A percentile compares a stretch with the other conserved stretches of the same genome.
Conservation (phyloP, 2,113 vertebrate species). For the Lamprologus tigripictilis region DNA sequence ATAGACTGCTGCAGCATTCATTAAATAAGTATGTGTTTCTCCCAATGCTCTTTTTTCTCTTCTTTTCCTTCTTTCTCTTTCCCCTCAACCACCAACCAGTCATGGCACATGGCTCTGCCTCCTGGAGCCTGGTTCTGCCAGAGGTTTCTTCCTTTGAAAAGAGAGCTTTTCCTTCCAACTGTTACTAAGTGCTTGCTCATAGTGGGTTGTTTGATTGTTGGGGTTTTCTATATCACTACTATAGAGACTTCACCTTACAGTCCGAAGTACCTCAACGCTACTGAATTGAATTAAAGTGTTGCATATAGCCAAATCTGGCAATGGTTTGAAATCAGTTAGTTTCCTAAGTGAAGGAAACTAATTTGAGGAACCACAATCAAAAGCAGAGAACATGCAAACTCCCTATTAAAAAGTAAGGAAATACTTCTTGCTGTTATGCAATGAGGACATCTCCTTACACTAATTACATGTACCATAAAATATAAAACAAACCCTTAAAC, state of each 20-base stretch:
- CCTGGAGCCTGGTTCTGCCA: not conserved
- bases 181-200: not conserved
- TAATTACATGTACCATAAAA: not conserved
- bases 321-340: not conserved
- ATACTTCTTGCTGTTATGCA: not conserved
- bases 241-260: not conserved
- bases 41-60: not conserved
- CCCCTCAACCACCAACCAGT: not conserved
- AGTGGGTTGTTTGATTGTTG: not conserved
- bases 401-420: not conserved
- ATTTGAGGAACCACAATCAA: not conserved
- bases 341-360: not conserved
- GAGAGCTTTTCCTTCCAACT: not conserved
- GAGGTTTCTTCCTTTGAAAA: not conserved
- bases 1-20: not conserved
- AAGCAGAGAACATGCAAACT: not conserved
- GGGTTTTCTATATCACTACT: not conserved
- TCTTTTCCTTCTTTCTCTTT: not conserved
- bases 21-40: not conserved
- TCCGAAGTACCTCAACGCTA: accelerated
- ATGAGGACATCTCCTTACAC: not conserved
- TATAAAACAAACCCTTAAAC: not conserved
- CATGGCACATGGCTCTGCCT: not conserved
- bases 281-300: not conserved
- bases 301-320: not conserved